These are phyloP conservation scores for Osedax frankpressi DNA, from an alignment of 2,888 invertebrate genomes.

Conservation along the genomic window DNA sequence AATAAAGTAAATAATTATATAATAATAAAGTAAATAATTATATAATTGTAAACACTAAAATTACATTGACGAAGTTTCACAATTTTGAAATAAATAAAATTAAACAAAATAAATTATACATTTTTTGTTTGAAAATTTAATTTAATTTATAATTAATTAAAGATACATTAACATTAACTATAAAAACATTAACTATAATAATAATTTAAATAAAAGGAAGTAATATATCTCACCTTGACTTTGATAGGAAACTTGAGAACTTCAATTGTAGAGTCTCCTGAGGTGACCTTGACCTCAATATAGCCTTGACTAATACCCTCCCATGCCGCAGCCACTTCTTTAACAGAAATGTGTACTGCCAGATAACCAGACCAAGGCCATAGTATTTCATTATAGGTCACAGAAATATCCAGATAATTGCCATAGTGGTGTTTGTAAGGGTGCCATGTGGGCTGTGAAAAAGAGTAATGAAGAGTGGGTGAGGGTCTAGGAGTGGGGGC, in stretches of 20 bases:
- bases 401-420: slow-evolving; percentile 60
- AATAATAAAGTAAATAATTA: too few relatives aligned
- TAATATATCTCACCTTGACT: background rate
- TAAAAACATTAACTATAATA: too few relatives aligned
- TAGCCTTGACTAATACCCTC: slow-evolving; percentile 67
- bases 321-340: slow-evolving; percentile 56
- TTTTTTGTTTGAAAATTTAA: too few relatives aligned
- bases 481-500: background rate
- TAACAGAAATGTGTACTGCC: slow-evolving; percentile 63
- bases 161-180: too few relatives aligned
- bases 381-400: slow-evolving; percentile 64
- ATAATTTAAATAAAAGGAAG: too few relatives aligned
- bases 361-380: slow-evolving; percentile 98
- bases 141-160: too few relatives aligned
- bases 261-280: background rate
- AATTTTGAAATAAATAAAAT: too few relatives aligned
- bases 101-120: too few relatives aligned
- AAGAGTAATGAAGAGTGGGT: background rate
- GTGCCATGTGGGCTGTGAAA: slow-evolving; percentile 61
- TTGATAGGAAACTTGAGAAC: background rate
- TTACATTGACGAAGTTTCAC: too few relatives aligned
- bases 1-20: too few relatives aligned
- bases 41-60: too few relatives aligned
- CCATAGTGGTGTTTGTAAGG: slow-evolving; percentile 72
- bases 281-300: slow-evolving; percentile 53